Evolutionary conservation across 2,888 invertebrate genomes (phyloP), one percentile per base, ranked within the genome.

Genomic region (Brachypalpus laphriformis): DNA sequence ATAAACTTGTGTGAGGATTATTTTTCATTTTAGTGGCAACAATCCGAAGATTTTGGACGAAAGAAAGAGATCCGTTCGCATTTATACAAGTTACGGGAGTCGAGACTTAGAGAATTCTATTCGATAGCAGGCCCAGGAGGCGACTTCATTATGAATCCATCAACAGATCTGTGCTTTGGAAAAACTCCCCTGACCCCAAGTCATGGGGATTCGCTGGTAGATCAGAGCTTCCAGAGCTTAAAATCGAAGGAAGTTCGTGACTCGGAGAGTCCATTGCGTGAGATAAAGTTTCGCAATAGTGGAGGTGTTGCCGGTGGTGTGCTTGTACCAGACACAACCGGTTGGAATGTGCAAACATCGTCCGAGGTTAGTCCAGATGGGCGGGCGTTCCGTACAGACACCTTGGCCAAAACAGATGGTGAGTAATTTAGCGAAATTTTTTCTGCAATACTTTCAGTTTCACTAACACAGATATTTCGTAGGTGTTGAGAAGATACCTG

Each of bases 41-140:
- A 96, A 91, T 96, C 97, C 56, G 96, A 97, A 90, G 97, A 97
- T 92, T 96, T 96, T 91, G 95, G 96, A 70, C 94, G 95, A 87
- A 96, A 97, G 92, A 97, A 97, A 91, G 96, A 97, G 92, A 97
- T 98, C 89, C 94, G 97, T 82, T 94, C 96, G 54, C 95, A 97
- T 92, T 96, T 97, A 95, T 97, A 96, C 91, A 95, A 95, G 88
- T 93, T 97, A 90, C 94, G 97, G 54, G 97, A 97, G 91, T 95
- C 95, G 89, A 94, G 96, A 82, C 93, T 97, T 89, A 94, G 95
- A 89, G 95, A 95, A 91, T 95, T 96, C 87, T 96, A 96, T 93
- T 88, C 89, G 57, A 54, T 65, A 31, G 82, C 51, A 5, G 81
- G 86, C 25, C 94, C 93, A 66, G 91, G 91, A 63, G 93, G 92